A percentile compares a stretch with the other conserved stretches of the same genome.
phyloP scores from a whole-genome alignment of 2,113 vertebrate species.

The Pterocles gutturalis region DNA sequence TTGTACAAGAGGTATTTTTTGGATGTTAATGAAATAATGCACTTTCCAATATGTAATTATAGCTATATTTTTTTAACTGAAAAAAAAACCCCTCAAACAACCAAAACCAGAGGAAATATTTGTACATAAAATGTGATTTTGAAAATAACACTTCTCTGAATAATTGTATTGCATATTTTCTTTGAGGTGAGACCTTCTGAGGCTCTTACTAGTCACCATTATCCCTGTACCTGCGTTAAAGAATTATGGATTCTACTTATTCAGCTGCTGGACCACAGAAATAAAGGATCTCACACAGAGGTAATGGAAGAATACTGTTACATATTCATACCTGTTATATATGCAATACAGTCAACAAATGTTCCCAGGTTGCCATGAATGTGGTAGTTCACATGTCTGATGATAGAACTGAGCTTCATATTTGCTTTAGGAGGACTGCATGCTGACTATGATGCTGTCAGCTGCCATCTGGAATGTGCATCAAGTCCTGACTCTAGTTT shows the following conservation, averaged over 20 bases:
- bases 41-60: neutral
- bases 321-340: neutral
- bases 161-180: neutral
- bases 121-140: neutral
- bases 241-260: conserved; percentile 93
- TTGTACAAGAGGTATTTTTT: neutral
- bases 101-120: neutral
- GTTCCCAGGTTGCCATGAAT: neutral
- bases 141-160: neutral
- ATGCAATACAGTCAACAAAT: neutral
- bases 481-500: neutral
- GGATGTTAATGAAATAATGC: neutral
- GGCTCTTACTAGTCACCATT: conserved; percentile 82
- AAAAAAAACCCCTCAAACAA: neutral
- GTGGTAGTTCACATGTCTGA: neutral
- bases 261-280: conserved; percentile 88
- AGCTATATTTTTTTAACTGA: neutral
- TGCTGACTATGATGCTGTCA: neutral
- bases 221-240: conserved; percentile 87
- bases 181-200: conserved; percentile 90
- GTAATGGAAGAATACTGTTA: conserved; percentile 71
- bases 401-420: neutral
- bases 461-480: rapidly evolving
- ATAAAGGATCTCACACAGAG: conserved; percentile 84
- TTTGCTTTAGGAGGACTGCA: neutral